phyloP scores from a whole-genome alignment of 1,140 invertebrate species.

The Saxidomus purpurata region DNA sequence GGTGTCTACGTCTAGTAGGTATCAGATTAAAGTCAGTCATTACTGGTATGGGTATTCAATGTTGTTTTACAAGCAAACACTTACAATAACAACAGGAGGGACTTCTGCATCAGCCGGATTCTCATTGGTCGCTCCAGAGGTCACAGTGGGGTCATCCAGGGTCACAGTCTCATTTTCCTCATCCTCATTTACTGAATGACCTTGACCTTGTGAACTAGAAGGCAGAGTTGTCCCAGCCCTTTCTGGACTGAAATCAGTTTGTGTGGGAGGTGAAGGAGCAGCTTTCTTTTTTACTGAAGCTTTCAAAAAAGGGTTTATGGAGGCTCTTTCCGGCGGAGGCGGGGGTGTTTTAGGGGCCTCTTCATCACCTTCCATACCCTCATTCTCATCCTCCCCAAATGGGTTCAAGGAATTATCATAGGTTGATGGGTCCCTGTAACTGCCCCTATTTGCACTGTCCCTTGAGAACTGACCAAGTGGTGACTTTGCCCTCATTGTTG shows the following conservation, averaged over 20 bases:
- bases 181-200: neutral
- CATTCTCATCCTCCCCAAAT: conserved; percentile 56
- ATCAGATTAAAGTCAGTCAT: conserved; percentile 30
- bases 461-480: conserved; percentile 24
- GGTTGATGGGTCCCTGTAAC: conserved; percentile 21
- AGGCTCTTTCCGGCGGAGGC: conserved; percentile 4
- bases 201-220: neutral
- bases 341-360: conserved; percentile 6
- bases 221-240: neutral
- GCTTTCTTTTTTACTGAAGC: conserved; percentile 57
- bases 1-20: neutral
- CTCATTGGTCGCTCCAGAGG: conserved; percentile 66
- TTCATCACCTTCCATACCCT: conserved; percentile 12
- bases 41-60: conserved; percentile 22
- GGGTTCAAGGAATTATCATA: conserved; percentile 58
- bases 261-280: conserved; percentile 33
- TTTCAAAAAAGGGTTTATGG: conserved; percentile 54
- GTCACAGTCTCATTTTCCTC: conserved; percentile 38
- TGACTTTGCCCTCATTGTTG: neutral
- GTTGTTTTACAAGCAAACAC: conserved; percentile 52
- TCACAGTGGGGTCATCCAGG: conserved; percentile 52
- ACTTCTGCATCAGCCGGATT: conserved; percentile 45
- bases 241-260: neutral
- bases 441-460: conserved; percentile 37
- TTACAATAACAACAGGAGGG: conserved; percentile 64